Conservation (phyloP, 2,113 vertebrate species). For the Nothoprocta perdicaria region DNA sequence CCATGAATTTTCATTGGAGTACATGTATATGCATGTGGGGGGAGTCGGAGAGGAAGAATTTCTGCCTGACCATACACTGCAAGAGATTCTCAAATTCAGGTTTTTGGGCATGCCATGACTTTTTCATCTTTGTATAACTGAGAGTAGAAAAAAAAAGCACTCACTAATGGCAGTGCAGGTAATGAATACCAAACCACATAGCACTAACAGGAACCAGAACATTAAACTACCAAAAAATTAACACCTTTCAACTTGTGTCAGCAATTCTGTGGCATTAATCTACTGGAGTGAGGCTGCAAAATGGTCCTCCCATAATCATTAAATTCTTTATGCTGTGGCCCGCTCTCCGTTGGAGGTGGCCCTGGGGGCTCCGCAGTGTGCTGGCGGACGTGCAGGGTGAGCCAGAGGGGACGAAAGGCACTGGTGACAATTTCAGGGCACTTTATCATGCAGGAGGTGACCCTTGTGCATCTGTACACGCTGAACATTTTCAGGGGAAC, state of each 20-base stretch:
- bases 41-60: neutral
- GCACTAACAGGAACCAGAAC: neutral
- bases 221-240: neutral
- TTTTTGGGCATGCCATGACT: neutral
- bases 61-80: neutral
- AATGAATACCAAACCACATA: neutral
- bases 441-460: neutral
- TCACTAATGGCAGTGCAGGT: neutral
- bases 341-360: neutral
- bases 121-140: neutral
- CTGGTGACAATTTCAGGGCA: neutral
- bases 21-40: accelerated
- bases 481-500: neutral
- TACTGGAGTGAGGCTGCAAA: neutral
- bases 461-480: neutral
- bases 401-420: neutral
- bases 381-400: neutral
- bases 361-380: neutral
- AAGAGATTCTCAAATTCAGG: accelerated
- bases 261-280: neutral
- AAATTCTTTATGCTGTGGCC: neutral
- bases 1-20: neutral
- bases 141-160: neutral
- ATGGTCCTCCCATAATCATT: neutral
- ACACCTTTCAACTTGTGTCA: neutral